Percentiles rank a stretch among this genome's conserved stretches.
These are phyloP conservation scores for Acridotheres tristis DNA, from an alignment of 2,797 vertebrate species.

Conservation along the genomic window DNA sequence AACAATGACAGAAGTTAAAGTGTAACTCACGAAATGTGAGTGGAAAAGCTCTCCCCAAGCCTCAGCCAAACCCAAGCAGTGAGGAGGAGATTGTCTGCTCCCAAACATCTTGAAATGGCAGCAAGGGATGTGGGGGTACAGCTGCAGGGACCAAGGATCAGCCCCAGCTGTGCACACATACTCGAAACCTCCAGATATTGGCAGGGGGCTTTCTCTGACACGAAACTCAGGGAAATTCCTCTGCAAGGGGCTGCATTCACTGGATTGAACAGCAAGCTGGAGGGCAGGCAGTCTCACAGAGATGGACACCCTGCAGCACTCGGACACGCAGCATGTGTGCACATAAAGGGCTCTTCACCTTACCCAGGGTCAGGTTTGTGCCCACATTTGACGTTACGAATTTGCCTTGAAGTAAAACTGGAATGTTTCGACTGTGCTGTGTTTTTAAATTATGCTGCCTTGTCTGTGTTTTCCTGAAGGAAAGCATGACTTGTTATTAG, in stretches of 20 bases:
- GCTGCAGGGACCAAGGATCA: neutral
- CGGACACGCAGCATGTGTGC: accelerated
- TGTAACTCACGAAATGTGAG: accelerated
- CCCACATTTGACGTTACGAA: neutral
- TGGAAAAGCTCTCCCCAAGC: neutral
- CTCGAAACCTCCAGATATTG: neutral
- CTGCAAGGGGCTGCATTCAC: neutral
- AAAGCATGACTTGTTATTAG: neutral
- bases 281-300: neutral
- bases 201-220: neutral
- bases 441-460: neutral
- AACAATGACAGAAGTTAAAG: conserved; percentile 5
- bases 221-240: neutral
- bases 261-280: neutral
- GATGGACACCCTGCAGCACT: neutral
- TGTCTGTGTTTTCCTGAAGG: neutral
- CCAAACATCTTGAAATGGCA: accelerated
- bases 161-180: neutral
- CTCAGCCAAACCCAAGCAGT: neutral
- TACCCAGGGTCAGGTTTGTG: neutral
- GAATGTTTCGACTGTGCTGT: neutral
- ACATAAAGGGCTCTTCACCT: neutral
- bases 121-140: neutral
- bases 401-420: neutral
- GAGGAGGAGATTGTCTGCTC: neutral